These are phyloP conservation scores for Gandaritis pyraliata DNA, from an alignment of 2,888 invertebrate species.

Conservation along the genomic window DNA sequence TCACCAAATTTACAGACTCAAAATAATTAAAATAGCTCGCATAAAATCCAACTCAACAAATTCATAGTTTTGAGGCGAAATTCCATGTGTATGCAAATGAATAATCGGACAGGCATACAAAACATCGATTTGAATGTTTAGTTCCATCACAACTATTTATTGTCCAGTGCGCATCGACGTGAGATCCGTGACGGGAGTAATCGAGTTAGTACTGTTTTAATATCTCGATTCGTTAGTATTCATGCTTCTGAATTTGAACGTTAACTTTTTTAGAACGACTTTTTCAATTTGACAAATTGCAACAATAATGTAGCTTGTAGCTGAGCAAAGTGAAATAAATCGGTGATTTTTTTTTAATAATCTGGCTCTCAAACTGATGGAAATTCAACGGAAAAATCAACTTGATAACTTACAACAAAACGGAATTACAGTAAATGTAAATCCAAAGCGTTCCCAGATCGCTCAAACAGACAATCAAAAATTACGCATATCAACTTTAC, in stretches of 20 bases:
- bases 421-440: too few relatives aligned
- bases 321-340: too few relatives aligned
- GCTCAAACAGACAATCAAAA: conserved; percentile 8
- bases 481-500: conserved; percentile 24
- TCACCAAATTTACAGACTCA: neutral
- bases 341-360: too few relatives aligned
- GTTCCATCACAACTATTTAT: conserved; percentile 42
- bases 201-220: conserved; percentile 34
- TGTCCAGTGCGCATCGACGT: conserved; percentile 35
- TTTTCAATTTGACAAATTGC: neutral
- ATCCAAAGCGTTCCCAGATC: neutral
- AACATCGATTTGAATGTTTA: conserved; percentile 52
- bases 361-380: too few relatives aligned
- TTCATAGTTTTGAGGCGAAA: conserved; percentile 28
- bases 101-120: conserved; percentile 52
- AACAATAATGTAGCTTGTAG: too few relatives aligned
- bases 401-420: too few relatives aligned
- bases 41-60: conserved; percentile 14
- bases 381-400: too few relatives aligned
- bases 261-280: neutral
- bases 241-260: conserved; percentile 17
- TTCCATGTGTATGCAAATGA: conserved; percentile 28
- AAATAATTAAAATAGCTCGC: neutral
- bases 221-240: conserved; percentile 25
- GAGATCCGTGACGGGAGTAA: conserved; percentile 46